A percentile compares a stretch with the other conserved stretches of the same genome.
These are phyloP conservation scores for Lonchura striata DNA, from an alignment of 2,113 vertebrate genomes.

Conservation along the genomic window DNA sequence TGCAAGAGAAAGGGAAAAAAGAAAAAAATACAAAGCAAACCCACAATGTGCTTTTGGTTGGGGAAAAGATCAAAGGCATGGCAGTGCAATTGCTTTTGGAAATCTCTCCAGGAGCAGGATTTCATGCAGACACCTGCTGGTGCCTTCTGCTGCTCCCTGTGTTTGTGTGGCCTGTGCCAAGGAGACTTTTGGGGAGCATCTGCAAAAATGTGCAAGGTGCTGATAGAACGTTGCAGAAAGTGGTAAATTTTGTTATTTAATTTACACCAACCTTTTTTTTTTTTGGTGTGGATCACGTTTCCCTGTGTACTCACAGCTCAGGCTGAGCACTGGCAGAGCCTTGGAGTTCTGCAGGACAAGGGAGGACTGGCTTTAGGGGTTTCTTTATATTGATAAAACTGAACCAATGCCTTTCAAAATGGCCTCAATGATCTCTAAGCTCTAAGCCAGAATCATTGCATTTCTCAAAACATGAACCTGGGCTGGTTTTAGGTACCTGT, in stretches of 20 bases:
- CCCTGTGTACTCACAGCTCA: not conserved
- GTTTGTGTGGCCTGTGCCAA: not conserved
- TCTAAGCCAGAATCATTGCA: not conserved
- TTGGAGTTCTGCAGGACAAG: not conserved
- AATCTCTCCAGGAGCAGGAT: conserved; percentile 24
- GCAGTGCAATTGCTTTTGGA: conserved; percentile 22
- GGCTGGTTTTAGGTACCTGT: not conserved
- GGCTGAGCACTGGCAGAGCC: not conserved
- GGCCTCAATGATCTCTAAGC: not conserved
- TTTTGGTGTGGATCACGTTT: not conserved
- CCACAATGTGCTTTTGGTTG: not conserved
- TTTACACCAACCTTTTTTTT: not conserved
- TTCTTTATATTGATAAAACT: not conserved
- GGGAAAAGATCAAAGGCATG: conserved; percentile 47
- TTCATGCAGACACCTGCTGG: conserved; percentile 33
- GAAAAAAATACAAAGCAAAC: not conserved
- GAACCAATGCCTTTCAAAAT: not conserved
- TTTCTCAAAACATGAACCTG: not conserved
- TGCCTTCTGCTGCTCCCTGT: not conserved
- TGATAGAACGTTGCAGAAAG: not conserved
- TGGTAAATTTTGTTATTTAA: not conserved
- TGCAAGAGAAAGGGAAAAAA: not conserved
- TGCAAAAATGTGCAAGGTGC: not conserved
- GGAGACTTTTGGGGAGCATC: not conserved
- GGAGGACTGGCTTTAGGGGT: not conserved